These are phyloP conservation scores for Scaeva pyrastri DNA, from an alignment of 2,888 invertebrate genomes.

Conservation along the genomic window DNA sequence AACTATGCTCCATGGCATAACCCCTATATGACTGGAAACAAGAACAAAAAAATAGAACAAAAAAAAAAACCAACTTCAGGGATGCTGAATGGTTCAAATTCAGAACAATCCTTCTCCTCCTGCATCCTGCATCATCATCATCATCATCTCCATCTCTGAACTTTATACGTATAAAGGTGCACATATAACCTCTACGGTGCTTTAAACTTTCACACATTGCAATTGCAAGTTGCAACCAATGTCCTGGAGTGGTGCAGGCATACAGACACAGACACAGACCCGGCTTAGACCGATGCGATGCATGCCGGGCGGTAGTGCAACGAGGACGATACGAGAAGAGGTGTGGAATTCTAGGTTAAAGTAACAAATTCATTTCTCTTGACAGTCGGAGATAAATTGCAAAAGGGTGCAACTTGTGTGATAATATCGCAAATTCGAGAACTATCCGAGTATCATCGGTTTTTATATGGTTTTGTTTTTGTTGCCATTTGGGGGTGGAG, in stretches of 20 bases:
- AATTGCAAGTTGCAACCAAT: constrained; percentile 50
- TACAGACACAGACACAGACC: too few species aligned
- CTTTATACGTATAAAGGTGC: not conserved
- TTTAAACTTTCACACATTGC: constrained; percentile 53
- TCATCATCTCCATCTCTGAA: constrained; percentile 15
- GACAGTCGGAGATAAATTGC: constrained; percentile 76
- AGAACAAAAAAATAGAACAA: not conserved
- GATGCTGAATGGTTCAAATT: constrained; percentile 41
- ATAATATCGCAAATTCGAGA: constrained; percentile 61
- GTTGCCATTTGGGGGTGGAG: constrained; percentile 32
- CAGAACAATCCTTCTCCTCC: constrained; percentile 24
- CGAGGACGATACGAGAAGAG: constrained; percentile 14
- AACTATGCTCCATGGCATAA: constrained; percentile 34
- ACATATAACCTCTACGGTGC: constrained; percentile 3
- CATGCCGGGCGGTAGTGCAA: too few species aligned
- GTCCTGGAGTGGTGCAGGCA: constrained; percentile 41
- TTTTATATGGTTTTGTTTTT: constrained; percentile 15
- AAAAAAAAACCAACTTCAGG: too few species aligned
- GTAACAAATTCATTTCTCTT: constrained; percentile 74
- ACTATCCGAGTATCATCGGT: constrained; percentile 48
- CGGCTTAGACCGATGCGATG: not conserved
- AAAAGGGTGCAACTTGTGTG: constrained; percentile 64
- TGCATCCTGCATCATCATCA: constrained; percentile 22
- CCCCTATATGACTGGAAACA: constrained; percentile 39
- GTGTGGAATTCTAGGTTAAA: constrained; percentile 66